These are phyloP conservation scores for Pelodiscus sinensis DNA, from an alignment of 2,113 vertebrate species.

Conservation along the genomic window DNA sequence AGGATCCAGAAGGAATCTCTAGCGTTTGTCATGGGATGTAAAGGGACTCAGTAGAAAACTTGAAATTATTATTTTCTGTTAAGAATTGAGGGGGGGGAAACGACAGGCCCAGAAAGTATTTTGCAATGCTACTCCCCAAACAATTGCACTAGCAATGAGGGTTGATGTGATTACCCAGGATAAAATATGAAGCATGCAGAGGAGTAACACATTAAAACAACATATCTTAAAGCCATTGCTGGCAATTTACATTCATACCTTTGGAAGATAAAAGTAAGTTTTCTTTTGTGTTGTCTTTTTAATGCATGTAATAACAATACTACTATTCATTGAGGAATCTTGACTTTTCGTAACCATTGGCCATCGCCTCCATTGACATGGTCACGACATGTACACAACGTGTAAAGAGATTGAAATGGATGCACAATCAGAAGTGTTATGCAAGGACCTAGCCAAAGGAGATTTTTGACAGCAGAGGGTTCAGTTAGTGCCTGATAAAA, in stretches of 20 bases:
- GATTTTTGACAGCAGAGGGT: background rate
- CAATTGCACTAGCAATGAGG: background rate
- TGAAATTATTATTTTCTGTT: background rate
- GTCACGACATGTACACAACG: fast-evolving
- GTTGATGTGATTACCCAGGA: background rate
- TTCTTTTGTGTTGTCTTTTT: background rate
- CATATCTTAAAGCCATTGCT: background rate
- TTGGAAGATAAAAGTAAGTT: background rate
- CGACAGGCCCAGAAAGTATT: slow-evolving; percentile 53
- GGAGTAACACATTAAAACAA: background rate
- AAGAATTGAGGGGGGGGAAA: background rate
- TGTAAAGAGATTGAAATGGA: background rate
- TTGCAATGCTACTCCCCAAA: background rate
- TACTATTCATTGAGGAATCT: fast-evolving
- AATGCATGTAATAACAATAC: fast-evolving
- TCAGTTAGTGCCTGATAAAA: background rate
- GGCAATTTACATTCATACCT: background rate
- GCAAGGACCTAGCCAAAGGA: background rate
- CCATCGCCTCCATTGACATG: fast-evolving
- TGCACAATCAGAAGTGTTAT: background rate
- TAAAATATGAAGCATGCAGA: background rate
- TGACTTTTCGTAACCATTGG: background rate
- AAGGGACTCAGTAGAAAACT: background rate
- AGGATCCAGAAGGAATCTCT: background rate
- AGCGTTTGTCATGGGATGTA: background rate